A percentile compares a stretch with the other conserved stretches of the same genome.
Conservation (phyloP, 2,888 invertebrate genomes). For the Sesamia inferens region DNA sequence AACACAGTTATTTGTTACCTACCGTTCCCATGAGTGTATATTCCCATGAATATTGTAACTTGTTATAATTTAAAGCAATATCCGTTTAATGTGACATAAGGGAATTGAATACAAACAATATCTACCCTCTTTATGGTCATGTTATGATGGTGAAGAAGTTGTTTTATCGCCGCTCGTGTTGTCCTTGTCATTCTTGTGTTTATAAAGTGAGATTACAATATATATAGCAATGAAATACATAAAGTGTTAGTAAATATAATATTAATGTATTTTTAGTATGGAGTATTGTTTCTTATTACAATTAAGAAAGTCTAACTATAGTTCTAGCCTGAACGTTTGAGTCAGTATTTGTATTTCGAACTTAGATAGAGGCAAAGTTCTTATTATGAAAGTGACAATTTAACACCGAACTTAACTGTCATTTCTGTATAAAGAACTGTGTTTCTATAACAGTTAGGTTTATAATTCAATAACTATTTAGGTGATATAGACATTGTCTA, state of each 20-base stretch:
- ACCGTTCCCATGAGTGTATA: neutral
- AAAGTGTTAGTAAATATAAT: too few relatives aligned
- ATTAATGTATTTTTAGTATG: neutral
- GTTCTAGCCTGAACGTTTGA: too few relatives aligned
- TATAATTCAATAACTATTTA: too few relatives aligned
- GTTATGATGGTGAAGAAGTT: neutral
- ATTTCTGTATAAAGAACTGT: too few relatives aligned
- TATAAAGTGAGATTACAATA: neutral
- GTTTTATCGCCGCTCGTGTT: neutral
- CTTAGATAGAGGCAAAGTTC: too few relatives aligned
- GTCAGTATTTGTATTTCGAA: too few relatives aligned
- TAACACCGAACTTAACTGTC: too few relatives aligned
- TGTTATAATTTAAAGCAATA: conserved; percentile 13
- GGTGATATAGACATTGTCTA: too few relatives aligned
- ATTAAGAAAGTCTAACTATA: too few relatives aligned
- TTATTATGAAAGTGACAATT: too few relatives aligned
- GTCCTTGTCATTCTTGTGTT: neutral
- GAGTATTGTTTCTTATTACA: neutral
- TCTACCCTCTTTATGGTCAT: neutral
- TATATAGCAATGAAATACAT: neutral
- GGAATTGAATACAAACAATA: conserved; percentile 10
- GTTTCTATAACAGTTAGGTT: too few relatives aligned
- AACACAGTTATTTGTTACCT: conserved; percentile 40
- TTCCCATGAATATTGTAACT: conserved; percentile 13
- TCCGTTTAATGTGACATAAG: conserved; percentile 6